Conservation (phyloP, 1,140 invertebrate genomes). For the Steinernema feltiae region DNA sequence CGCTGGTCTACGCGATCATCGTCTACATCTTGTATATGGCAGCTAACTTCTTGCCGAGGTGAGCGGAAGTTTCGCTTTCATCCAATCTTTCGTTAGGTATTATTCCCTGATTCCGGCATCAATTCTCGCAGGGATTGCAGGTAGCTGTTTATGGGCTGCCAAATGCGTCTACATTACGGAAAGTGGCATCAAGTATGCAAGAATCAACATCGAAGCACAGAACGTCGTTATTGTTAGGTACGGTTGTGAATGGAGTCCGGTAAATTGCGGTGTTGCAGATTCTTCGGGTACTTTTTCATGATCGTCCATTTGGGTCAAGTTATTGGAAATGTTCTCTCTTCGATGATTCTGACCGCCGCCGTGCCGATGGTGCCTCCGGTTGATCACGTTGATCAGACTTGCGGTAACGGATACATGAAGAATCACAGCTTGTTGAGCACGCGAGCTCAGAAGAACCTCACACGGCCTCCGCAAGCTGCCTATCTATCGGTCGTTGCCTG, state of each 20-base stretch:
- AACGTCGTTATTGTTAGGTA: conserved; percentile 78
- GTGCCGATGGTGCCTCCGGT: conserved; percentile 17
- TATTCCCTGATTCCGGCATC: conserved; percentile 86
- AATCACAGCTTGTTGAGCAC: conserved; percentile 32
- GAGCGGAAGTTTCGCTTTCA: conserved; percentile 50
- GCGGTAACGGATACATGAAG: conserved; percentile 42
- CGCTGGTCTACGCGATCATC: conserved; percentile 78
- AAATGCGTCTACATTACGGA: conserved; percentile 91
- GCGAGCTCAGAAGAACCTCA: conserved; percentile 60
- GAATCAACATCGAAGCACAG: conserved; percentile 64
- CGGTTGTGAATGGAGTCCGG: not conserved
- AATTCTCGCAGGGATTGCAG: conserved; percentile 74
- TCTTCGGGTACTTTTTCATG: conserved; percentile 96
- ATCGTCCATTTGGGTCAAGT: conserved; percentile 89
- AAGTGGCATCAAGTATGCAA: conserved; percentile 70
- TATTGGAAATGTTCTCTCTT: conserved; percentile 93
- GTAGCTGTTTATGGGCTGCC: conserved; percentile 90
- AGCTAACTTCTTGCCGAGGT: conserved; percentile 81
- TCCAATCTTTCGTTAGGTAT: conserved; percentile 49
- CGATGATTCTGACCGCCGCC: conserved; percentile 68
- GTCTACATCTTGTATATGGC: conserved; percentile 88
- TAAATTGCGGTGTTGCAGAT: conserved; percentile 57
- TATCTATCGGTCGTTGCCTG: conserved; percentile 70
- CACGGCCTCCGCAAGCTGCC: conserved; percentile 72
- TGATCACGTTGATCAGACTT: conserved; percentile 49